A percentile compares a stretch with the other conserved stretches of the same genome.
These are phyloP conservation scores for Mamestra configurata DNA, from an alignment of 1,140 invertebrate species.

Conservation along the genomic window DNA sequence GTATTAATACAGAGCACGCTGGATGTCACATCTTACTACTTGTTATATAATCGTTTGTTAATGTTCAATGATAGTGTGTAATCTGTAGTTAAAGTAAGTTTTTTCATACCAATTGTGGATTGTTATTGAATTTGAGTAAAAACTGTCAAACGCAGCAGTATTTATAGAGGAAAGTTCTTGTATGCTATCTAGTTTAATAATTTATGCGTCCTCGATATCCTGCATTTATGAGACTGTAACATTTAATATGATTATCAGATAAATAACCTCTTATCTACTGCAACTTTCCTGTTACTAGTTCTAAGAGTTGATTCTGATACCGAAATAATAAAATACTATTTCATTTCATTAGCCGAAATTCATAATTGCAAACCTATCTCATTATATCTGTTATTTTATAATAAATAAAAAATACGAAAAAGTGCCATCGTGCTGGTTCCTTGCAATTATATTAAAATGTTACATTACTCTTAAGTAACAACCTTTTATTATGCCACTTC, in stretches of 20 bases:
- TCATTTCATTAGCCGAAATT: conserved; percentile 29
- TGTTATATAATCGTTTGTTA: conserved; percentile 65
- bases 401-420: conserved; percentile 57
- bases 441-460: conserved; percentile 67
- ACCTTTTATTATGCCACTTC: conserved; percentile 47
- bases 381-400: conserved; percentile 23
- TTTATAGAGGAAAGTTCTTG: conserved; percentile 64
- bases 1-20: conserved; percentile 60
- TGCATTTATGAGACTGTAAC: conserved; percentile 67
- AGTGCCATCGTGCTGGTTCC: conserved; percentile 81
- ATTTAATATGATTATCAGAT: conserved; percentile 44
- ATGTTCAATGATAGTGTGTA: conserved; percentile 59
- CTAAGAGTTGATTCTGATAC: conserved; percentile 36
- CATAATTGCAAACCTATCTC: conserved; percentile 41
- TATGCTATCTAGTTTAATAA: conserved; percentile 40
- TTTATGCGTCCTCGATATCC: conserved; percentile 56
- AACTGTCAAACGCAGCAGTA: conserved; percentile 72
- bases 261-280: conserved; percentile 16
- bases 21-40: conserved; percentile 60
- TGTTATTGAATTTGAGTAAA: conserved; percentile 21
- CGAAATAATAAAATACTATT: neutral
- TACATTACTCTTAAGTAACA: conserved; percentile 58
- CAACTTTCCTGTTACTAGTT: conserved; percentile 43
- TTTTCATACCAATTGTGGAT: conserved; percentile 30
- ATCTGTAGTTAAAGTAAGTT: conserved; percentile 34